phyloP scores from a whole-genome alignment of 2,797 vertebrate genomes.

The Hyperoplus lanceolatus region DNA sequence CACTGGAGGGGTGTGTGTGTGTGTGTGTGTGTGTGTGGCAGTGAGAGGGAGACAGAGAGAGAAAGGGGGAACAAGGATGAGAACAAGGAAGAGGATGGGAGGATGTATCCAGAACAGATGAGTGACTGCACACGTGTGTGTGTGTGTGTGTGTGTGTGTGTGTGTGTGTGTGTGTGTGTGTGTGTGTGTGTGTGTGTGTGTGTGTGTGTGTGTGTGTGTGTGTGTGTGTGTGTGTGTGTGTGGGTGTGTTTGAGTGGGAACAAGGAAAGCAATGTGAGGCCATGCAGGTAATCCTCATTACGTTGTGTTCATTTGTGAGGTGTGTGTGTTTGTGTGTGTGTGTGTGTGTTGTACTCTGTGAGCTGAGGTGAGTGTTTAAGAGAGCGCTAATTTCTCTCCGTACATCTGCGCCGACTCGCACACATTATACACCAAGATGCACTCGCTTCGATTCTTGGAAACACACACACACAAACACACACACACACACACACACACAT shows the following conservation, averaged over 20 bases:
- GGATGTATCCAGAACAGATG: constrained; percentile 66
- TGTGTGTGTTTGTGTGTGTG: constrained; percentile 28
- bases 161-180: constrained; percentile 55
- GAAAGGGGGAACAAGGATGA: constrained; percentile 61
- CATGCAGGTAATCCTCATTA: constrained; percentile 86
- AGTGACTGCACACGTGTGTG: constrained; percentile 48
- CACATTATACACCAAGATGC: constrained; percentile 85
- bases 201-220: constrained; percentile 46
- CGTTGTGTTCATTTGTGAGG: constrained; percentile 79
- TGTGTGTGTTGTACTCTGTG: constrained; percentile 48
- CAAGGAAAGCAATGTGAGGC: constrained; percentile 71
- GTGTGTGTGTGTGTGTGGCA: constrained; percentile 28
- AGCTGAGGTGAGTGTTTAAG: constrained; percentile 75
- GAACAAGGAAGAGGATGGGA: constrained; percentile 70
- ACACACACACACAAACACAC: constrained; percentile 58
- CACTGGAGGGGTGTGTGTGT: constrained; percentile 73
- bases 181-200: constrained; percentile 50
- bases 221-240: constrained; percentile 48
- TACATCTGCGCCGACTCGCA: constrained; percentile 81
- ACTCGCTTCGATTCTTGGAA: constrained; percentile 79
- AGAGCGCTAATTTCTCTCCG: constrained; percentile 71
- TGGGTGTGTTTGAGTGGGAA: constrained; percentile 51
- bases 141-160: too few relatives aligned
- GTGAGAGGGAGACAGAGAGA: constrained; percentile 8
- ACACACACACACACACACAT: constrained; percentile 50